Percentiles rank a stretch among this genome's conserved stretches.
These are phyloP conservation scores for Cryptoblepharus egeriae DNA, from an alignment of 2,797 vertebrate genomes.

Conservation along the genomic window DNA sequence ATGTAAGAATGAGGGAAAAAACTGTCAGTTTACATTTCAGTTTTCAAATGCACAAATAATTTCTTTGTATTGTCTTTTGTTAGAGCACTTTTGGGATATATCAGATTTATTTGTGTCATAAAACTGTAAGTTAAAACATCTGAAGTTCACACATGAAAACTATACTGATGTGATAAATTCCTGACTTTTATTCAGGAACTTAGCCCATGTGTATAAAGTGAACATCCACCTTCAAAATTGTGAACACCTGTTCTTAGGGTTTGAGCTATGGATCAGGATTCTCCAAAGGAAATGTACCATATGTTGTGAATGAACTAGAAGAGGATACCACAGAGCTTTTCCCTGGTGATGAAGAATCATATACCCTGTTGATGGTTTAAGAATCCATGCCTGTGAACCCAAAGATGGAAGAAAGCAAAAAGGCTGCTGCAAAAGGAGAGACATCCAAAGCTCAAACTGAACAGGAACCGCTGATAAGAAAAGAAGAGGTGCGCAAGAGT, in stretches of 20 bases:
- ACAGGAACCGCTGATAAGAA: not conserved
- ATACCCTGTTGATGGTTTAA: not conserved
- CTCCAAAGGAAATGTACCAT: not conserved
- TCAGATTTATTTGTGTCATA: not conserved
- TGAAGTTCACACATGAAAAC: not conserved
- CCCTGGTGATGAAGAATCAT: not conserved
- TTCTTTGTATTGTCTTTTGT: not conserved
- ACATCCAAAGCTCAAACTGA: not conserved
- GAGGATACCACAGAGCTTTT: not conserved
- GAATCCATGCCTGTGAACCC: not conserved
- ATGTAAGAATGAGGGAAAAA: not conserved
- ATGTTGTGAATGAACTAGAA: not conserved
- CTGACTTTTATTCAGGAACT: not conserved
- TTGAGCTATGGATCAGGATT: not conserved
- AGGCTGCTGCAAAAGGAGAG: not conserved
- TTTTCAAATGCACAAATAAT: not conserved
- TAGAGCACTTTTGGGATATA: not conserved
- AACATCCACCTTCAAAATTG: not conserved
- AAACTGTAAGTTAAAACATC: not conserved
- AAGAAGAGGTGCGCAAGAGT: not conserved
- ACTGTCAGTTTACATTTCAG: not conserved
- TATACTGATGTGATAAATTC: not conserved
- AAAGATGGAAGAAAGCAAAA: not conserved
- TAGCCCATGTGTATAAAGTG: not conserved
- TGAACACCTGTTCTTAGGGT: not conserved